A percentile compares a stretch with the other conserved stretches of the same genome.
Evolutionary conservation across 2,888 invertebrate species (phyloP).

Genomic region (Mesorhabditis spiculigera): DNA sequence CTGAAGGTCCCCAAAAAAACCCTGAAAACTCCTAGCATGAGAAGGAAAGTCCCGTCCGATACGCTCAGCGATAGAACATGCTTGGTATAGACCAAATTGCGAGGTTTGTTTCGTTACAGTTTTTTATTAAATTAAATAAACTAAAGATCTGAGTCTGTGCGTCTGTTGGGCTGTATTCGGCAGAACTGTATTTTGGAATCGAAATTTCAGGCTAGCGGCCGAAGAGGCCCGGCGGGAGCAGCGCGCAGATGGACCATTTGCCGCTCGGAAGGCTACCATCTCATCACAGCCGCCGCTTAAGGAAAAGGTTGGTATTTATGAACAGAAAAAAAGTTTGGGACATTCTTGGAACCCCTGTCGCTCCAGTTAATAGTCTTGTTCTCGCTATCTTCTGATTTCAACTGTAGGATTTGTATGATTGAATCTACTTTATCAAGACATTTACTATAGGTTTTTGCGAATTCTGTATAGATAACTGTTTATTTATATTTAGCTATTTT

Average conservation of each 20-base stretch:
- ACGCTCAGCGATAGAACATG: conserved; percentile 27
- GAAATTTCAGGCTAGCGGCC: conserved; percentile 48
- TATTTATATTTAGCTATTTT: no score
- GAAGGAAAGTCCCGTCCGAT: conserved; percentile 13
- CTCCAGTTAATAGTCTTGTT: no score
- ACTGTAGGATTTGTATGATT: no score
- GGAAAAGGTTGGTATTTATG: conserved; percentile 43
- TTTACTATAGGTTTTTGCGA: no score
- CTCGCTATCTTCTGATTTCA: no score
- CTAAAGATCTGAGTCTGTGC: conserved; percentile 8
- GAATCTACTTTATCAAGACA: no score
- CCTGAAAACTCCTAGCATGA: no score
- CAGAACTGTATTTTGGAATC: no score
- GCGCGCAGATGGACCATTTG: conserved; percentile 35
- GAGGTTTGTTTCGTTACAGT: conserved; percentile 27
- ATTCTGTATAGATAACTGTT: no score
- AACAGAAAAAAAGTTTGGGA: no score
- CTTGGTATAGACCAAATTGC: conserved; percentile 56
- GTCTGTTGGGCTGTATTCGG: not conserved
- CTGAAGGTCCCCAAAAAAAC: no score
- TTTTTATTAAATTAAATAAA: not conserved
- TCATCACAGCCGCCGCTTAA: conserved; percentile 40
- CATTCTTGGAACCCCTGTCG: no score
- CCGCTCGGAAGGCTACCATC: conserved; percentile 38
- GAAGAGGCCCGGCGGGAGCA: conserved; percentile 57